Conservation (phyloP, 2,888 invertebrate species). For the Dryadula phaetusa region DNA sequence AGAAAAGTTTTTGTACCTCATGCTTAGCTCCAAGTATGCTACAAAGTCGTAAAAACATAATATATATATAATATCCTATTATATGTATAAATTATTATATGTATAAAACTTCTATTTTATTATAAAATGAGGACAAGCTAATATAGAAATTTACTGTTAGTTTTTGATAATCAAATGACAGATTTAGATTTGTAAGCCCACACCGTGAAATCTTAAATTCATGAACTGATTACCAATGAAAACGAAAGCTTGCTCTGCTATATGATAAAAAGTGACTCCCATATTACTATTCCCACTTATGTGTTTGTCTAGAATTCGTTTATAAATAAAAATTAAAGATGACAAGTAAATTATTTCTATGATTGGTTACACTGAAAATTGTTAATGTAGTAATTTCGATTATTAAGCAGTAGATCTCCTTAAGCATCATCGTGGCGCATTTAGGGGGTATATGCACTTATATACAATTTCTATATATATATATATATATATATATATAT, state of each 20-base stretch:
- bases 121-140: too few relatives aligned
- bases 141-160: neutral
- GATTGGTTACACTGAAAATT: neutral
- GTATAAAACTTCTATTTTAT: too few relatives aligned
- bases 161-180: conserved; percentile 20
- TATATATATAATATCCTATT: too few relatives aligned
- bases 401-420: neutral
- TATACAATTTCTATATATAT: too few relatives aligned
- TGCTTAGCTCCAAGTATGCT: too few relatives aligned
- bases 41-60: too few relatives aligned
- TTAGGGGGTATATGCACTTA: too few relatives aligned
- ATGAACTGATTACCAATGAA: conserved; percentile 55
- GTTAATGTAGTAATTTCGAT: neutral
- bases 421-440: too few relatives aligned
- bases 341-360: conserved; percentile 1
- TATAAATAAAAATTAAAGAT: neutral
- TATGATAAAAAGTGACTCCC: conserved; percentile 8
- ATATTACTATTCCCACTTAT: neutral
- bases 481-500: too few relatives aligned
- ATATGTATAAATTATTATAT: too few relatives aligned
- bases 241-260: conserved; percentile 18
- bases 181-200: conserved; percentile 37
- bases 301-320: conserved; percentile 3
- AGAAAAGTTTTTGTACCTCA: too few relatives aligned
- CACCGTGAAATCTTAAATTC: conserved; percentile 76